Conservation (phyloP, 2,797 vertebrate genomes). For the Australoheros facetus region DNA sequence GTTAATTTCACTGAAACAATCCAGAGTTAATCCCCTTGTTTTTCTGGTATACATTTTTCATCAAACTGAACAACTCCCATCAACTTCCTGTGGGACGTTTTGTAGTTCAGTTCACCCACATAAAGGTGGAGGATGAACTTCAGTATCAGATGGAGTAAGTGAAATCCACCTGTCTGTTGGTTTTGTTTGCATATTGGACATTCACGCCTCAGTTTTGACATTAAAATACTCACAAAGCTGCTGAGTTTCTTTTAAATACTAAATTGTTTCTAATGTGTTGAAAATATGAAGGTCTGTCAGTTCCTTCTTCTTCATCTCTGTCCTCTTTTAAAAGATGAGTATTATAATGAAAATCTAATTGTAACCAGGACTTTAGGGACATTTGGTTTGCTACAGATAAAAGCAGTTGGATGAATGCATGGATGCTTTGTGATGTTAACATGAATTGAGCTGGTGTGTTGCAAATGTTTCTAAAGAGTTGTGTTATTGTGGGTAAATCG, state of each 20-base stretch:
- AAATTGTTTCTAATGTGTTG: background rate
- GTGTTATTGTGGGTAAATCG: background rate
- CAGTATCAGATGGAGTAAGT: background rate
- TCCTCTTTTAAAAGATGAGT: background rate
- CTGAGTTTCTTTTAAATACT: background rate
- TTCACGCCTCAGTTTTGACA: too few relatives aligned
- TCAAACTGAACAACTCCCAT: rapidly evolving
- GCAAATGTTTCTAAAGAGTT: background rate
- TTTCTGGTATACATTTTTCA: background rate
- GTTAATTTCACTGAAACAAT: background rate
- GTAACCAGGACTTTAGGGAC: background rate
- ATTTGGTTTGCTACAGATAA: background rate
- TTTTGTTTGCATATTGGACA: background rate
- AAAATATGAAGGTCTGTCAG: background rate
- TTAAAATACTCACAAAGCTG: background rate
- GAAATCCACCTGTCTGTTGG: background rate
- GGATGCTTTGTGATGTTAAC: background rate
- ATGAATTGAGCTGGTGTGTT: background rate
- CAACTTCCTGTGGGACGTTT: background rate
- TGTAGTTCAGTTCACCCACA: background rate
- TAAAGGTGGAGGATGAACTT: background rate
- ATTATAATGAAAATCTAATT: background rate
- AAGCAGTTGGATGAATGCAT: background rate
- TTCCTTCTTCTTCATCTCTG: background rate
- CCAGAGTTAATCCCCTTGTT: background rate